Percentiles rank a stretch among this genome's conserved stretches.
Evolutionary conservation across 2,113 vertebrate genomes (phyloP).

Genomic region (Deroptyus accipitrinus): DNA sequence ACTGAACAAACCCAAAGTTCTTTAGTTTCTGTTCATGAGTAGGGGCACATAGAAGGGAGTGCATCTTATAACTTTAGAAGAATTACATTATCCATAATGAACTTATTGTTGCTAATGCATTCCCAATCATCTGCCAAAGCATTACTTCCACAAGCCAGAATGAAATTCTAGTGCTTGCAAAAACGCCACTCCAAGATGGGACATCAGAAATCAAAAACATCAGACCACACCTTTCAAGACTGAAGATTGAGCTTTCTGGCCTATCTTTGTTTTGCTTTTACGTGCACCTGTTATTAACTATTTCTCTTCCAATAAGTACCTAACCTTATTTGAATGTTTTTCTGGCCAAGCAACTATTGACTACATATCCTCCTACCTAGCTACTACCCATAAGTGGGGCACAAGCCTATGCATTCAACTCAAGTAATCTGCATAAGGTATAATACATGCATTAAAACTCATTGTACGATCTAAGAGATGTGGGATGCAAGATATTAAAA

Average conservation of each 20-base stretch:
- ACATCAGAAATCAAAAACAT: rapidly evolving
- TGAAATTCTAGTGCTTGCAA: neutral
- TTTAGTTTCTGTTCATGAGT: neutral
- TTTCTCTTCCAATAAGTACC: neutral
- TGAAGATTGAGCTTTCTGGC: neutral
- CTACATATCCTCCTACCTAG: too few species aligned
- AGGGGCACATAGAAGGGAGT: neutral
- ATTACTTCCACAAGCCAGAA: neutral
- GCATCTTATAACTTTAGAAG: neutral
- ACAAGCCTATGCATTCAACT: neutral
- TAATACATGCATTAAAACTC: neutral
- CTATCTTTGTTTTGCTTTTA: neutral
- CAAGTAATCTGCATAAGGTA: neutral
- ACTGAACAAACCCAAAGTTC: neutral
- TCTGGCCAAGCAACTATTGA: neutral
- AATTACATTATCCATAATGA: neutral
- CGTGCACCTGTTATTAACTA: neutral
- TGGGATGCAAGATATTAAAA: neutral
- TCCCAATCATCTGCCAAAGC: neutral
- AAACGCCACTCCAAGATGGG: neutral
- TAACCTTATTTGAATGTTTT: neutral
- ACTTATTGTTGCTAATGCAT: neutral
- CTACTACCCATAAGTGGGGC: neutral
- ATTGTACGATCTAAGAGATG: neutral
- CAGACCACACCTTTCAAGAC: neutral